Percentiles rank a stretch among this genome's conserved stretches.
Evolutionary conservation across 2,888 invertebrate species (phyloP).

Genomic region (Zeuzera pyrina): DNA sequence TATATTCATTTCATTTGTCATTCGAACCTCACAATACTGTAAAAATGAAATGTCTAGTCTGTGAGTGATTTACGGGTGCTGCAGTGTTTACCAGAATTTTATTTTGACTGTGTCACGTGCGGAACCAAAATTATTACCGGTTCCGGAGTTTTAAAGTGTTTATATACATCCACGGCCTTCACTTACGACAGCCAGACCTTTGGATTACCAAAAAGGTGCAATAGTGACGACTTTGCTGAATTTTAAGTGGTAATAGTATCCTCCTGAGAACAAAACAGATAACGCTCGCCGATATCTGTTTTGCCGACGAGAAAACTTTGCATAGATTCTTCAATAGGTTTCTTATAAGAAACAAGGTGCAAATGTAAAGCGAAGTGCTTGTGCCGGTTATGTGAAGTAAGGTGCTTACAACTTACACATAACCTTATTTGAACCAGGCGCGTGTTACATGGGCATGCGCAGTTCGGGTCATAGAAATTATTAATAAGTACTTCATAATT

Average conservation of each 20-base stretch:
- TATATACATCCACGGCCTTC: conserved; percentile 62
- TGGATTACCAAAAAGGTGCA: conserved; percentile 45
- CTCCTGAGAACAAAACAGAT: conserved; percentile 36
- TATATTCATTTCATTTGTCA: conserved; percentile 70
- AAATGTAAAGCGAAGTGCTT: conserved; percentile 33
- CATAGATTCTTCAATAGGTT: conserved; percentile 45
- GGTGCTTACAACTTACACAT: conserved; percentile 59
- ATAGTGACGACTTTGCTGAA: conserved; percentile 36
- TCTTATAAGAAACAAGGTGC: conserved; percentile 39
- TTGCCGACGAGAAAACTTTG: conserved; percentile 32
- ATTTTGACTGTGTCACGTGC: conserved; percentile 69
- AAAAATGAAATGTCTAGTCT: conserved; percentile 46
- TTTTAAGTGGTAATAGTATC: conserved; percentile 31
- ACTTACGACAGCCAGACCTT: conserved; percentile 57
- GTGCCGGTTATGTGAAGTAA: conserved; percentile 37
- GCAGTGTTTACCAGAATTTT: conserved; percentile 41
- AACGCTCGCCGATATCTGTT: not conserved
- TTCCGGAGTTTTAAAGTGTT: conserved; percentile 66
- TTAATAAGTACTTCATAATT: conserved; percentile 60
- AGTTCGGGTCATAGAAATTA: conserved; percentile 52
- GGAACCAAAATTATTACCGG: conserved; percentile 64
- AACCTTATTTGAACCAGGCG: conserved; percentile 64
- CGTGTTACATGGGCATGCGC: conserved; percentile 66
- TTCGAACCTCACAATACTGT: conserved; percentile 41
- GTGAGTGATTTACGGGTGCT: conserved; percentile 45